Evolutionary conservation across 2,797 vertebrate species (phyloP).

Genomic region (Brotula barbata): DNA sequence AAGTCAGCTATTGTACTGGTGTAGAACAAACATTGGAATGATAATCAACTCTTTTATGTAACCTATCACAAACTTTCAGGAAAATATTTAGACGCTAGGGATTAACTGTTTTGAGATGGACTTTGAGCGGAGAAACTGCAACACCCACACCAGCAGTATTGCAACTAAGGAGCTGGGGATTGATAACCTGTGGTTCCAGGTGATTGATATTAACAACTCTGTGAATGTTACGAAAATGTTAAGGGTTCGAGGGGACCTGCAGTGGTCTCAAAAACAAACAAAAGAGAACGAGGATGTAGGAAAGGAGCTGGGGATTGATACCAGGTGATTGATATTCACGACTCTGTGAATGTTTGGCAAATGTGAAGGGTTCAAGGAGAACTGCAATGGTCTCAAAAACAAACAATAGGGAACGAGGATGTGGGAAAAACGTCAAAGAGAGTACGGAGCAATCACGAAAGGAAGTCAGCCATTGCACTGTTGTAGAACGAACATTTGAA

Average conservation of each 20-base stretch:
- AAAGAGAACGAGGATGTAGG: background rate
- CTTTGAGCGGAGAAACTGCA: constrained; percentile 74
- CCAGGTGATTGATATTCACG: constrained; percentile 80
- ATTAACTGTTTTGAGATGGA: constrained; percentile 88
- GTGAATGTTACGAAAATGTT: constrained; percentile 85
- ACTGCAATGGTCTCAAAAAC: background rate
- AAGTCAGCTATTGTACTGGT: no score
- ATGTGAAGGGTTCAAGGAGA: constrained; percentile 76
- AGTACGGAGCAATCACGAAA: no score
- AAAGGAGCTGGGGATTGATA: constrained; percentile 87
- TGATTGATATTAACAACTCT: constrained; percentile 81
- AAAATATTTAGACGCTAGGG: no score
- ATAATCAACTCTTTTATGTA: no score
- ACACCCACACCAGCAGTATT: constrained; percentile 66
- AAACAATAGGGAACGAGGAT: background rate
- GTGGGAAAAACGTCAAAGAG: no score
- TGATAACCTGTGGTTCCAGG: constrained; percentile 86
- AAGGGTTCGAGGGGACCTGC: constrained; percentile 6
- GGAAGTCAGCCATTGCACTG: no score
- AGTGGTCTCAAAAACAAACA: background rate
- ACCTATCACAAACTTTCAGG: no score
- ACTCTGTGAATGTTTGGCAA: constrained; percentile 79
- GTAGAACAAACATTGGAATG: no score
- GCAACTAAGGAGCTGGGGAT: constrained; percentile 80
- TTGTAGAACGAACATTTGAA: no score